Base-by-base conservation (phyloP, 1,140 invertebrate genomes). In the Ceratina australensis region DNA sequence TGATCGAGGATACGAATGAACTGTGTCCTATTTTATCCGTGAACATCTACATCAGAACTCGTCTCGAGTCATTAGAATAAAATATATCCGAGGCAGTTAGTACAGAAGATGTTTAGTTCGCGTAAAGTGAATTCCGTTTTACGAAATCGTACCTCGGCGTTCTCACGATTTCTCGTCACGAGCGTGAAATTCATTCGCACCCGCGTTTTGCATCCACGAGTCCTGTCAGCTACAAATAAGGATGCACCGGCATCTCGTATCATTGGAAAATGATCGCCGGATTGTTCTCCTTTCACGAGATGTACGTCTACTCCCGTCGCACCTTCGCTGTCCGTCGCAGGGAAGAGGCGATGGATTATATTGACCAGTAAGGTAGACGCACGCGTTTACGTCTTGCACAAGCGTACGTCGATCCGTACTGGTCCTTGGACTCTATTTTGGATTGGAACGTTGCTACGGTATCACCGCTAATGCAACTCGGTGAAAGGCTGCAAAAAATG, bases 401-500 rank as follows among this genome's bases (percentile, higher is more conserved):
- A 85, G 52, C 47, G 56, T 50, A 65, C 73, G 47, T 83, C 69
- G 61, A 75, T 81, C 56, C 60, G 57, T 3, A 12, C 3, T 20
- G 78, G 60, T 86, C 83, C 83, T 85, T 86, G 83, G 85, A 64
- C 76, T 83, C 73, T 65, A 86, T 85, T 86, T 76, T 67, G 71
- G 71, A 69, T 57, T 54, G 75, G 78, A 69, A 82, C 42, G 59
- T 72, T 78, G 78, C 28, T 83, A 76, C 64, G 78, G 28, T 77
- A 77, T 71, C 33, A 20, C 52, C 13, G 65, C 63, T 28, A 18
- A 52, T 47, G 33, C 47, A 72, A 65, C 50, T 18, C 57, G 63
- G 83, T 84, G 82, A 84, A 84, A 84, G 83, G 81, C 82, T 84
- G 72, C 50, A 78, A 84, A 84, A 84, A 84, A 42, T 84, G 73